Percentiles rank a stretch among this genome's conserved stretches.
These are phyloP conservation scores for Tethya wilhelma DNA, from an alignment of 37 sponge, comb jelly and placozoan species.

Conservation along the genomic window DNA sequence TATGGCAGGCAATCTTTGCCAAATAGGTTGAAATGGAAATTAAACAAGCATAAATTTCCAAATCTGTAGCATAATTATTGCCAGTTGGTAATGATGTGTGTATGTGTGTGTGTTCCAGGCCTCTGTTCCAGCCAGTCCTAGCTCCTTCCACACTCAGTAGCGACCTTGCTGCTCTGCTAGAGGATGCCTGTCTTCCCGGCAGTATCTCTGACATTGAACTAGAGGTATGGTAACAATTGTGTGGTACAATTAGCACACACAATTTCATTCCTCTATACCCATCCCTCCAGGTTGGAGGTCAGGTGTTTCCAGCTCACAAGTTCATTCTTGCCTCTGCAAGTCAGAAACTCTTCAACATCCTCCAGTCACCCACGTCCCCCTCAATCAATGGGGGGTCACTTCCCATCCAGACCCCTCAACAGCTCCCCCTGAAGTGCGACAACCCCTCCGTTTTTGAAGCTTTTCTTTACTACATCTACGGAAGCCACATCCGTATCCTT, in stretches of 20 bases:
- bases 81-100: too few relatives aligned
- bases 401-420: neutral
- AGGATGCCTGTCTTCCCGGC: slow-evolving; percentile 33
- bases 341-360: neutral
- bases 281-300: slow-evolving; percentile 20
- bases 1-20: neutral
- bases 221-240: neutral
- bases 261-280: neutral
- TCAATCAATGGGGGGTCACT: neutral
- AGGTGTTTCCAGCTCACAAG: slow-evolving; percentile 32
- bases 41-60: neutral
- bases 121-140: slow-evolving; percentile 11
- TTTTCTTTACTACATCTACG: slow-evolving; percentile 53
- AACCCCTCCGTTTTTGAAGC: slow-evolving; percentile 15
- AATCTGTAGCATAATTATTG: too few relatives aligned
- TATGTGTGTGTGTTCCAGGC: slow-evolving; percentile 11
- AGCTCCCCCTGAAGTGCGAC: neutral
- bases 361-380: neutral
- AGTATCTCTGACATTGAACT: slow-evolving; percentile 9
- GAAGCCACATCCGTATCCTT: slow-evolving; percentile 19
- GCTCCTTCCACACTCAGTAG: slow-evolving; percentile 17
- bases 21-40: too few relatives aligned
- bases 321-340: slow-evolving; percentile 34
- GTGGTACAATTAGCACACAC: neutral
- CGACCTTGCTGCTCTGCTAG: slow-evolving; percentile 43